Conservation (phyloP, 2,797 vertebrate species). For the Danio albolineatus region DNA sequence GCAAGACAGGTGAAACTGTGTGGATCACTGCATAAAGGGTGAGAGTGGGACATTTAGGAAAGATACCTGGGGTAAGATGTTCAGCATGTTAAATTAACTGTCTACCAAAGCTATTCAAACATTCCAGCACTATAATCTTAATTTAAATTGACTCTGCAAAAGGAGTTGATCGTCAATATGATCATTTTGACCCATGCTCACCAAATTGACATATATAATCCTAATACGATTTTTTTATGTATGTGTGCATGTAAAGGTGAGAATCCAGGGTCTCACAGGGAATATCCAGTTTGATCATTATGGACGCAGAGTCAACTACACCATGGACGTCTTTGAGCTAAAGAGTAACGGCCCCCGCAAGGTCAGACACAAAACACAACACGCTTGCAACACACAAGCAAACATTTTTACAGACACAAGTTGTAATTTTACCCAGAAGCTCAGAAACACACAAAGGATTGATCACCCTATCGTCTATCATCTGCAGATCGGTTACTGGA, state of each 20-base stretch:
- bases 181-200: not conserved
- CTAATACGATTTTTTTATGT: not conserved
- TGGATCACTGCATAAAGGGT: not conserved
- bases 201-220: not conserved
- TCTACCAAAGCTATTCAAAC: not conserved
- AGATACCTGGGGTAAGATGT: not conserved
- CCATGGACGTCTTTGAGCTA: constrained; percentile 97
- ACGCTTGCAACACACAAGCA: constrained; percentile 11
- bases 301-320: constrained; percentile 95
- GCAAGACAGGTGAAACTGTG: not conserved
- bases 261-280: constrained; percentile 95
- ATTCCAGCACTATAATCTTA: not conserved
- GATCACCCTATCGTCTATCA: constrained; percentile 14
- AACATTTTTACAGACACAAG: not conserved
- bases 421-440: constrained; percentile 29
- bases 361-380: constrained; percentile 71
- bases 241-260: constrained; percentile 81
- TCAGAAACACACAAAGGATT: constrained; percentile 19
- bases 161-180: not conserved
- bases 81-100: not conserved
- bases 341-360: constrained; percentile 93
- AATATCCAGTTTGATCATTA: constrained; percentile 99
- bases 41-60: too few relatives aligned
- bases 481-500: constrained; percentile 96
- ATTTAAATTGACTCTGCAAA: constrained; percentile 8